A percentile compares a stretch with the other conserved stretches of the same genome.
These are phyloP conservation scores for Acanthisitta chloris DNA, from an alignment of 2,113 vertebrate species.

Conservation along the genomic window DNA sequence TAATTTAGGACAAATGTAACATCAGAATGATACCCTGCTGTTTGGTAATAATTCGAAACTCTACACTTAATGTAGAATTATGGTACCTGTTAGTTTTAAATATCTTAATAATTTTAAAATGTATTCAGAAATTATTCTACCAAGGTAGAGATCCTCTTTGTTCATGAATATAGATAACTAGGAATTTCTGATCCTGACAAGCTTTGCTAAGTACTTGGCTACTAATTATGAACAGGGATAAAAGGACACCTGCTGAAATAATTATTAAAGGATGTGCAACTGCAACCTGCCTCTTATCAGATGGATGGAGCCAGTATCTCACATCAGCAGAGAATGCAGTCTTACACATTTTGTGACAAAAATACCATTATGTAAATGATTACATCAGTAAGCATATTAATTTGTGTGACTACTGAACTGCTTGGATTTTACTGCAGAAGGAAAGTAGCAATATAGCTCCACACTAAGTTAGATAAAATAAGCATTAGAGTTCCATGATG, in stretches of 20 bases:
- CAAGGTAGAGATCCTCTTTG: neutral
- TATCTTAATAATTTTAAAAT: neutral
- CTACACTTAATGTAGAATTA: neutral
- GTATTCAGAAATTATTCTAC: neutral
- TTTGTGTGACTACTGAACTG: neutral
- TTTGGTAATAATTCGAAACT: neutral
- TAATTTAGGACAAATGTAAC: neutral
- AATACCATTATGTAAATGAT: neutral
- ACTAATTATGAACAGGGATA: constrained; percentile 32
- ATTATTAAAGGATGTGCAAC: neutral
- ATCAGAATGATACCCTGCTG: neutral
- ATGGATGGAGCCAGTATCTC: neutral
- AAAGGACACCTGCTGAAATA: constrained; percentile 42
- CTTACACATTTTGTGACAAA: neutral
- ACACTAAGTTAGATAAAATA: neutral
- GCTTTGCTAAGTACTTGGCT: neutral
- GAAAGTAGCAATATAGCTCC: neutral
- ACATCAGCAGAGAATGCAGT: neutral
- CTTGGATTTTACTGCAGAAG: neutral
- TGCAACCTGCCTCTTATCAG: neutral
- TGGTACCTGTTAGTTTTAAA: neutral
- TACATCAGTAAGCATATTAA: neutral
- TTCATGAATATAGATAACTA: neutral
- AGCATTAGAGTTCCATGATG: neutral
- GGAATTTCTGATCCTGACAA: constrained; percentile 6